Conservation (phyloP, 1,140 invertebrate species). For the Cepaea nemoralis region DNA sequence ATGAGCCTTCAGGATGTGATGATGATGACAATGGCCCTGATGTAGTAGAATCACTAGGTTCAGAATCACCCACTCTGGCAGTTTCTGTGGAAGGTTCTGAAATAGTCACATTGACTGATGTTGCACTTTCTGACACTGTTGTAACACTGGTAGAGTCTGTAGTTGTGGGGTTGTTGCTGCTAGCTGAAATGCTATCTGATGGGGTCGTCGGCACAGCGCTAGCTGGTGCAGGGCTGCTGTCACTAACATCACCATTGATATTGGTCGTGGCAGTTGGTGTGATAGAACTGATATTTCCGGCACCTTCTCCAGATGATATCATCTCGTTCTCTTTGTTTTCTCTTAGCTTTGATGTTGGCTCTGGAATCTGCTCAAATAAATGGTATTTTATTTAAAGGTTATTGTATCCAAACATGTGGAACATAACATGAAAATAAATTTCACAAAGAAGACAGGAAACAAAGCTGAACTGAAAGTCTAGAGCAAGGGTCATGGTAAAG, state of each 20-base stretch:
- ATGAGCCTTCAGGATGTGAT: neutral
- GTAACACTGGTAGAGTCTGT: neutral
- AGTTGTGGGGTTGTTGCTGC: neutral
- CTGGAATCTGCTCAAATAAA: neutral
- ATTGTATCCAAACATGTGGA: too few species aligned
- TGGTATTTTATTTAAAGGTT: too few species aligned
- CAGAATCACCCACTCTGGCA: too few species aligned
- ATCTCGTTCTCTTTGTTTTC: slow-evolving; percentile 53
- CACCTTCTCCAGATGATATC: neutral
- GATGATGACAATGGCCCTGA: neutral
- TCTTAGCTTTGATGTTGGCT: slow-evolving; percentile 31
- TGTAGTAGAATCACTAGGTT: neutral
- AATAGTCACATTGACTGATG: neutral
- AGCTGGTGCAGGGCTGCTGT: neutral
- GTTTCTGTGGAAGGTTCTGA: neutral
- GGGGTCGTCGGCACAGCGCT: neutral
- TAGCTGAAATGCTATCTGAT: neutral
- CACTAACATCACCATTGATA: neutral
- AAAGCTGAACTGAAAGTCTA: too few species aligned
- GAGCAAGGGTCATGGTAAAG: too few species aligned
- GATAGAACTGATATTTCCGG: neutral
- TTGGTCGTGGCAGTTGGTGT: neutral
- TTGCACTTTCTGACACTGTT: neutral
- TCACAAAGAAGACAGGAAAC: too few species aligned
- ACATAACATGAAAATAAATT: too few species aligned